phyloP scores from a whole-genome alignment of 2,888 invertebrate species.

The Mesoligia furuncula region DNA sequence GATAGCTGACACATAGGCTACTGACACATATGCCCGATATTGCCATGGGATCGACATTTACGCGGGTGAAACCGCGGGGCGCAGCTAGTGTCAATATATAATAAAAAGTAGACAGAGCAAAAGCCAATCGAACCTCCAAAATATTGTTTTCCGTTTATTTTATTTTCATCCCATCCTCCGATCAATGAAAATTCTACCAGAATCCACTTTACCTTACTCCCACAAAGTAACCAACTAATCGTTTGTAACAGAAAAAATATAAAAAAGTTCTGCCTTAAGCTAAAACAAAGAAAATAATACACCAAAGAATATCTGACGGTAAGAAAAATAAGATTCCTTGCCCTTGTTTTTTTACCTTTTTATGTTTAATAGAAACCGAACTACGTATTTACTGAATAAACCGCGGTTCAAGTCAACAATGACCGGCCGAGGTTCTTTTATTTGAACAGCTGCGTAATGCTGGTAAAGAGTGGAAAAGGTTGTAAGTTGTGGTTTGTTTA shows the following conservation, averaged over 20 bases:
- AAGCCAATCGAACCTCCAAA: background rate
- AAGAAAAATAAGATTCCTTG: slow-evolving; percentile 44
- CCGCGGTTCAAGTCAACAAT: slow-evolving; percentile 65
- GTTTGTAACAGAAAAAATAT: slow-evolving; percentile 22
- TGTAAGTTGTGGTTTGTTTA: slow-evolving; percentile 30
- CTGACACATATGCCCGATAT: too few species aligned
- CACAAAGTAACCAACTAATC: slow-evolving; percentile 40
- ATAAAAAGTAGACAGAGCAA: background rate
- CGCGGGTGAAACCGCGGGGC: too few species aligned
- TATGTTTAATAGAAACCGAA: slow-evolving; percentile 58
- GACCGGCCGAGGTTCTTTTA: slow-evolving; percentile 62
- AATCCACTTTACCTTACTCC: background rate
- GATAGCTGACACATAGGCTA: too few species aligned
- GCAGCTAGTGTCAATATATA: too few species aligned
- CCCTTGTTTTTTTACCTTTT: slow-evolving; percentile 46
- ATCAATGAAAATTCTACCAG: background rate
- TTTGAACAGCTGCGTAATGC: slow-evolving; percentile 71
- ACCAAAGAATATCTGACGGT: slow-evolving; percentile 29
- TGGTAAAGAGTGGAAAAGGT: slow-evolving; percentile 58
- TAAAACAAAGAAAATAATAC: slow-evolving; percentile 45
- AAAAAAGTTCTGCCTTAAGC: slow-evolving; percentile 4
- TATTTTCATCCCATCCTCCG: background rate
- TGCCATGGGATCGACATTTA: too few species aligned
- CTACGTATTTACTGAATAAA: slow-evolving; percentile 67
- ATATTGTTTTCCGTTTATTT: background rate